These are phyloP conservation scores for Mythimna impura DNA, from an alignment of 2,888 invertebrate species.

Conservation along the genomic window DNA sequence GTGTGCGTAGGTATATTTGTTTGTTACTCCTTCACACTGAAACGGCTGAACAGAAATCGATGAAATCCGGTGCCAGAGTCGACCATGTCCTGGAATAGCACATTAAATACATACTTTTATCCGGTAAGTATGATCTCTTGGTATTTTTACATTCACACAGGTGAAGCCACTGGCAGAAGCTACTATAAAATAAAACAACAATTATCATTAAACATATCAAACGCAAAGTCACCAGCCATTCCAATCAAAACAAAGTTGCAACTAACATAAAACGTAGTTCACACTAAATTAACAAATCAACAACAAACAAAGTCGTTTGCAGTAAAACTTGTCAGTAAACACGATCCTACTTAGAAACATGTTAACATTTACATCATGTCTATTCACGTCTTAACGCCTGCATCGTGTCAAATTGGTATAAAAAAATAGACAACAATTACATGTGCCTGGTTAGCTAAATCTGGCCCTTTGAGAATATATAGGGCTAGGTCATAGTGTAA, in stretches of 20 bases:
- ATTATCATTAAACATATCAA: not conserved
- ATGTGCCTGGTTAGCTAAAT: slow-evolving; percentile 67
- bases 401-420: slow-evolving; percentile 64
- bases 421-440: slow-evolving; percentile 74
- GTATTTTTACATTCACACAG: not conserved
- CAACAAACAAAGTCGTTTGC: slow-evolving; percentile 39
- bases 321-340: slow-evolving; percentile 58
- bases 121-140: no score
- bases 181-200: not conserved
- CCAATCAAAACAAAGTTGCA: not conserved
- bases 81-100: no score
- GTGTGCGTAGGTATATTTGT: no score
- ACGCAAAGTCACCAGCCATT: not conserved
- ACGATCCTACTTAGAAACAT: slow-evolving; percentile 35
- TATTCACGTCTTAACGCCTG: slow-evolving; percentile 67
- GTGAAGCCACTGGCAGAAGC: not conserved
- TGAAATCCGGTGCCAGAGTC: no score
- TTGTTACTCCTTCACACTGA: no score
- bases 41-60: no score
- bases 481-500: not conserved
- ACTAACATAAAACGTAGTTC: slow-evolving; percentile 30
- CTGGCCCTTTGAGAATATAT: slow-evolving; percentile 53
- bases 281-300: slow-evolving; percentile 55
- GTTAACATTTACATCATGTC: slow-evolving; percentile 33
- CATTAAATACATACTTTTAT: no score